Evolutionary conservation across 2,113 vertebrate genomes (phyloP), one percentile per base, ranked within the genome.

Genomic region (Antechinus flavipes): DNA sequence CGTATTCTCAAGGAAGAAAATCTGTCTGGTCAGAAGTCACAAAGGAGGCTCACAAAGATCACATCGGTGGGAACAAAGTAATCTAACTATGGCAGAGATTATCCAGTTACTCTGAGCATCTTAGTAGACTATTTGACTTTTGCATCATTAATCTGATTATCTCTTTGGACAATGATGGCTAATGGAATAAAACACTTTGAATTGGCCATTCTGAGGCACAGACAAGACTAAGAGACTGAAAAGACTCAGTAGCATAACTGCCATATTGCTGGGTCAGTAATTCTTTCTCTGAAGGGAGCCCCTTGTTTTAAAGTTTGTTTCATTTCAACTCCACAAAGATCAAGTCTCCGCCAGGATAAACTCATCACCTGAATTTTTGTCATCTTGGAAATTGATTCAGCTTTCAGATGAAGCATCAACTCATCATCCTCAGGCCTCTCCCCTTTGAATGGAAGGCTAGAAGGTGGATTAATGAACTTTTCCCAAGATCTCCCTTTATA

Each of bases 91-190:
- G 50, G 12, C 2, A 0, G 10, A 90, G 46, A 19, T 91, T 22
- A 30, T 27, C 8, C 46, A 22, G 35, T 53, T 93, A 24, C 76
- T 94, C 58, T 25, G 26, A 91, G 54, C n/a, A 68, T 30, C 23
- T 5, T 55, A 55, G 46, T 42, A 58, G 49, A 47, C 90, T n/a
- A 89, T 93, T 95, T 95, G 56, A 92, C 93, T 91, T 92, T 93
- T 91, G 22, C 52, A 90, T 54, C 8, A 95, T 54, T 94, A n/a
- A 68, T 93, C 53, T 90, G 50, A 96, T 93, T 58, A 49, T 1
- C 50, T n/a, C 53, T 93, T 94, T 90, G 91, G 25, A 92, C 92
- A 96, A 94, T 54, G 2, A 93, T 53, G 2, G 25, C 12, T 35
- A 52, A 54, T 61, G 58, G 30, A 54, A 35, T 4, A 1, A 49